A percentile compares a stretch with the other conserved stretches of the same genome.
These are phyloP conservation scores for Panurus biarmicus DNA, from an alignment of 2,113 vertebrate genomes.

Conservation along the genomic window DNA sequence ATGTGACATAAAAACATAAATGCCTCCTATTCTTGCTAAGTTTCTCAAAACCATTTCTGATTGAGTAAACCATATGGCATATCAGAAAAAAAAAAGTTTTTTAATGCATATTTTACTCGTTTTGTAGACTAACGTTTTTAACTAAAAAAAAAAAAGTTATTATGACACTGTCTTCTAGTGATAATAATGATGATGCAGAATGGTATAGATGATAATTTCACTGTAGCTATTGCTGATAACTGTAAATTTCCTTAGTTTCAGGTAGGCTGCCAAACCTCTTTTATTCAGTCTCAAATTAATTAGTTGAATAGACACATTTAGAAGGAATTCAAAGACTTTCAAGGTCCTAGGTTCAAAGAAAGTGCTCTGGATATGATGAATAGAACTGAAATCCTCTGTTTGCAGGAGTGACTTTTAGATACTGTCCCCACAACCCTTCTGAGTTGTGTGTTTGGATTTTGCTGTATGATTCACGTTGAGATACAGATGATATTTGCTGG, in stretches of 20 bases:
- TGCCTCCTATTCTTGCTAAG: background rate
- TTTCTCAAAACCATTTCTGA: background rate
- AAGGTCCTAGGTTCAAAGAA: background rate
- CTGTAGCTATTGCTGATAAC: background rate
- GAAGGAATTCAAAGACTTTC: background rate
- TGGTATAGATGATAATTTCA: background rate
- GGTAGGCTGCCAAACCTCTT: background rate
- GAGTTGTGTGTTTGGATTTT: background rate
- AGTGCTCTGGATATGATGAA: background rate
- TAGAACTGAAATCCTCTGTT: background rate
- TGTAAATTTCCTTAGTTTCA: background rate
- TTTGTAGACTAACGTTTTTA: background rate
- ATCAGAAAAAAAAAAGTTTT: background rate
- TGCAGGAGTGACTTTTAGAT: background rate
- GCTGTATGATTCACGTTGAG: background rate
- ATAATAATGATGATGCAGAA: background rate
- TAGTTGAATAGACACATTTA: background rate
- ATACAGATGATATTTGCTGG: background rate
- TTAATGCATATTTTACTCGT: background rate
- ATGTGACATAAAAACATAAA: background rate
- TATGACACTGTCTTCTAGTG: background rate
- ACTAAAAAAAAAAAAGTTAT: background rate
- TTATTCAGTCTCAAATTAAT: background rate
- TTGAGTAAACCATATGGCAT: background rate
- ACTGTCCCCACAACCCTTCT: background rate